Base-by-base conservation (phyloP, 1,140 invertebrate genomes). In the Euglossa dilemma region DNA sequence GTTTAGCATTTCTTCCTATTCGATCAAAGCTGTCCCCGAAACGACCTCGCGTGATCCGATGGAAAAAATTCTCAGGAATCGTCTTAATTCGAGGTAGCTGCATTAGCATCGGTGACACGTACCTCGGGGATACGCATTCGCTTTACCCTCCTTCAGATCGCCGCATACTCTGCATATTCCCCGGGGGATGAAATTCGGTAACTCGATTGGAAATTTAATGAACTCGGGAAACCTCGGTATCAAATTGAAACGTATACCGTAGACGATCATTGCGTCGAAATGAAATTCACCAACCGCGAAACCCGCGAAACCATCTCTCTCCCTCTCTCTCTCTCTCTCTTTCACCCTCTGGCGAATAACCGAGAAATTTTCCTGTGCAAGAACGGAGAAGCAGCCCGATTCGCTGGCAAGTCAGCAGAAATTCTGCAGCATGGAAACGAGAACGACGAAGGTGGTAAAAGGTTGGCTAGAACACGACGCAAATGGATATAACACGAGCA, bases 51-150 rank as follows among this genome's bases (percentile, higher is more conserved):
- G 61, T 16, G 63, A 20, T 28, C 73, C 61, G 69, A 82, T 82
- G 80, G 61, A 82, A 69, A 70, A 57, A 76, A 63, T 82, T 76
- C 18, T 20, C 28, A n/a, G 25, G 16, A 43, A 43, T 50, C 59
- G 25, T 16, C 11, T 20, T 36, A 59, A 74, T 66, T 54, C n/a
- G 11, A 18, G 12, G 20, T 54, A 36, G n/a, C 20, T 47, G 71
- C 36, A 75, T 80, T 73, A 73, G 23, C 69, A 75, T 66, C 20
- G 61, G 75, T 56, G 50, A 23, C 25, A 7, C n/a, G 23, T 7
- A 25, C 9, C 23, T 11, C 16, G 9, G 23, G 18, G 28, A 54
- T 47, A 4, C 28, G 25, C 23, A 36, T n/a, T 18, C 25, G 23
- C 14, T 18, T 50, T 16, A 50, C 18, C 20, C 18, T 5, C 23